Base-by-base conservation (phyloP, 2,888 invertebrate genomes). In the Temnothorax ravouxi region DNA sequence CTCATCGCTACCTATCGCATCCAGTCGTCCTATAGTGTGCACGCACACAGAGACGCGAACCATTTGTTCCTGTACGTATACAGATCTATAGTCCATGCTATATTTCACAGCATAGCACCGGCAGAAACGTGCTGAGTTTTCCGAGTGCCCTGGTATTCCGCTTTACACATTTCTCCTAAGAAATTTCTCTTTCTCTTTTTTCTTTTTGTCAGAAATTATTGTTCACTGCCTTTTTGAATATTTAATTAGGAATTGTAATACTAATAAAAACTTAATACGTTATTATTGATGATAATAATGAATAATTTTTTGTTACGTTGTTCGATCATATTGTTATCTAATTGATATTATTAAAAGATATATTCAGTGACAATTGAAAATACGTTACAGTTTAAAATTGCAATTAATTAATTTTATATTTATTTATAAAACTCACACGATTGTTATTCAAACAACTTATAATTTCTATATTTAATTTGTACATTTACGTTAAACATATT, bases 101-200 rank as follows among this genome's bases (percentile, higher is more conserved):
- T 85, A 86, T 88, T 91, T 90, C 69, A 85, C 89, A 88, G 87
- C 80, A 89, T 89, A 88, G 84, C 84, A 72, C 72, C 59, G 64
- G 52, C 90, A 91, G 88, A 83, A 50, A 66, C 86, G 91, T 66
- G 74, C 8, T 4, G 29, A 83, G 13, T 56, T 47, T 11, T 15
- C 2, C 18, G 3, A 34, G 74, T 18, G 38, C 89, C 91, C 90
- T 21, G 86, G 11, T 67, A 25, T 50, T 38, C 25, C 13, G 3
- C 54, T 15, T 69, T 29, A n/a, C n/a, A 41, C 29, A 0, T 4
- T 44, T 54, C 13, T 38, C 1, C 1, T 13, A 2, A 56, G 6
- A 2, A 2, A n/a, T n/a, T n/a, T 44, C 41, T 50, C 1, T 44
- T 9, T 3, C 4, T 15, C 13, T 2, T 54, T 13, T 18, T 44